Evolutionary conservation across 2,113 vertebrate species (phyloP), one percentile per base, ranked within the genome.

Genomic region (Sander lucioperca): DNA sequence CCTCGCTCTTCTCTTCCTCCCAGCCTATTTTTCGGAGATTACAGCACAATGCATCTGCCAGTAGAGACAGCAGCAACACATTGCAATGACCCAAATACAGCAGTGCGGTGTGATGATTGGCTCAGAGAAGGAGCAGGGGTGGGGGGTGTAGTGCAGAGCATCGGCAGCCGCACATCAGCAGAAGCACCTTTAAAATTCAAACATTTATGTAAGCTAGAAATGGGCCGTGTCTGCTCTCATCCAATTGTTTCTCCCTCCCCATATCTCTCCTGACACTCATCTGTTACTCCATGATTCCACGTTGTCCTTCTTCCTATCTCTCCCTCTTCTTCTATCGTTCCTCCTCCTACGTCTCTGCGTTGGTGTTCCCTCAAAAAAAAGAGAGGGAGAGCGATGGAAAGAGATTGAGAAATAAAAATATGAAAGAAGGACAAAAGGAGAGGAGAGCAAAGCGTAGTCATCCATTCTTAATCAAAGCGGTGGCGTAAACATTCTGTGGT

Each of bases 11-110:
- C 82, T 80, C 74, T 73, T 85, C 51, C 79, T 82, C 45, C 30
- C 77, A 89, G 59, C 89, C 88, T 85, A 87, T 90, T 94, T 93
- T 91, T 84, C 21, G 64, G 88, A 82, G 93, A 94, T 94, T 95
- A 94, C 69, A 88, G 94, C 89, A 92, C 85, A 92, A 92, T 90
- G 74, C 86, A 87, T 94, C 91, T 91, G 94, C 88, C 91, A 94
- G 88, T 89, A 80, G 84, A 91, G 89, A 90, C 88, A 91, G 90
- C 86, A 86, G 91, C 91, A 93, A 92, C 93, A 92, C 83, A 79
- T 90, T 82, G 90, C 93, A 59, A 79, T 96, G 94, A 95, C 95
- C 95, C 93, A 95, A 94, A 95, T 96, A 95, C 92, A 89, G 91
- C 85, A 75, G 74, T 48, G 78, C 75, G 56, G 79, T 27, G 62